Base-by-base conservation (phyloP, 2,888 invertebrate species). In the Conchocele bisecta region DNA sequence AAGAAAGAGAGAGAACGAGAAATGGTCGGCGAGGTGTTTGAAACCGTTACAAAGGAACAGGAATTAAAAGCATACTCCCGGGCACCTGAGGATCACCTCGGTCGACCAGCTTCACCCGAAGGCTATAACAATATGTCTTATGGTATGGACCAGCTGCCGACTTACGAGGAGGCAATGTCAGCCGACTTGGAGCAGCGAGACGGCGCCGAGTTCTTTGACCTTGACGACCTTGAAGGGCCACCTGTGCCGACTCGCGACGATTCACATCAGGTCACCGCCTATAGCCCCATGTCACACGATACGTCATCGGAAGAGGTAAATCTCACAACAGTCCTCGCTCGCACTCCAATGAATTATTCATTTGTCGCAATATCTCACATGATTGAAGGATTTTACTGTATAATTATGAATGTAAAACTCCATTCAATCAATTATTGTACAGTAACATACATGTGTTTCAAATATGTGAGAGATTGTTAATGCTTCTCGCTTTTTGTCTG, bases 121-220 rank as follows among this genome's bases (percentile, higher is more conserved):
- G 37, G 71, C 15, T 68, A 74, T 35, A 79, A 80, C 46, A 81
- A 83, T 56, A 81, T 82, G 53, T 79, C 80, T 50, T 53, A 72
- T 4, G 68, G 72, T 2, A 22, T 82, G 13, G 76, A 69, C 15
- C 79, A 78, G 0, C 68, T 85, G 29, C 85, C 84, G 0, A 75
- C 84, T 0, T 86, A 86, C 33, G 83, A 85, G 39, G 84, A 85
- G 56, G 82, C 82, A 1, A 70, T 78, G 2, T 73, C 79, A 17
- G 83, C 81, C 15, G 80, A 79, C 44, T 15, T 63, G 3, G 53
- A 65, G 20, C 33, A 44, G 17, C 46, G 46, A 20, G 39, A 57
- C n/a, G 31, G 24, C n/a, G 72, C 72, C 22, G 79, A 79, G 50
- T 82, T 79, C 46, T 75, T 79, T 26, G 73, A 81, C 35, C 70